A percentile compares a stretch with the other conserved stretches of the same genome.
Conservation (phyloP, 2,113 vertebrate species). For the Mandrillus leucophaeus region DNA sequence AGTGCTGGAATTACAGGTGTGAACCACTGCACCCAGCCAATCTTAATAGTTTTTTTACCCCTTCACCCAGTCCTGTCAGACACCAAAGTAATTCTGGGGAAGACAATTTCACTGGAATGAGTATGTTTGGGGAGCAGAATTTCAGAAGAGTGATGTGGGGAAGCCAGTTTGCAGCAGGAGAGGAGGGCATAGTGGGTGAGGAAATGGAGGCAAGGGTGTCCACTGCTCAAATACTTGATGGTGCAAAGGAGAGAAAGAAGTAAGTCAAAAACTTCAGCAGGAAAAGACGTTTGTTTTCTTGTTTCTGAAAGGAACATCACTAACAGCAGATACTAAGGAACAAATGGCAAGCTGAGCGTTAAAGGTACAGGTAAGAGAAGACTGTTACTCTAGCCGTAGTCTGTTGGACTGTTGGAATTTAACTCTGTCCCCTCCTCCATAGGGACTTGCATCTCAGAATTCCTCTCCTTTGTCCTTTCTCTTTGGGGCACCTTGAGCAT, state of each 20-base stretch:
- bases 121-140: constrained; percentile 5
- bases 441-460: background rate
- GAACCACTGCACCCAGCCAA: background rate
- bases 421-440: background rate
- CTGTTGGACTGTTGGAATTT: background rate
- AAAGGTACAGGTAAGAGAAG: background rate
- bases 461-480: background rate
- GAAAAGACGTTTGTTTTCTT: background rate
- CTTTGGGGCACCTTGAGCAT: background rate
- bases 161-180: background rate
- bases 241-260: constrained; percentile 5
- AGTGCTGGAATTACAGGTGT: too few species aligned
- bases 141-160: background rate
- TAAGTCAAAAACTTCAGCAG: background rate
- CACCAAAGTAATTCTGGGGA: background rate
- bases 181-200: background rate
- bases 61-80: background rate
- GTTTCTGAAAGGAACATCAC: background rate
- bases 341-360: background rate
- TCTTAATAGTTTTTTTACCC: background rate
- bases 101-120: background rate
- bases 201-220: background rate
- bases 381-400: background rate
- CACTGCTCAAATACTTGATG: background rate
- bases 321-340: background rate